These are phyloP conservation scores for Aradus depressus DNA, from an alignment of 2,888 invertebrate genomes.

Conservation along the genomic window DNA sequence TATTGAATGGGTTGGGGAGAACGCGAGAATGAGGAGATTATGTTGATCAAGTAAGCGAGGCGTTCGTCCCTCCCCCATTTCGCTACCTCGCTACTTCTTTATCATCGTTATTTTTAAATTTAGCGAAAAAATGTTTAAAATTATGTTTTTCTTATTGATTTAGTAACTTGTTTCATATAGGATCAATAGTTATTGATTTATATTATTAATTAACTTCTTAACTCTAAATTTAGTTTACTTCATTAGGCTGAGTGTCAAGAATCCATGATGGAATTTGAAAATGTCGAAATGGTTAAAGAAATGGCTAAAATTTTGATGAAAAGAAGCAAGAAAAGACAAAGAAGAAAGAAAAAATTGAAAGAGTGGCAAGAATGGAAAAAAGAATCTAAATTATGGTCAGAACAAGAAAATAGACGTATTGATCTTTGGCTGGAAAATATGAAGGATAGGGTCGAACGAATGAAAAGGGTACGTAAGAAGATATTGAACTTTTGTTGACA, in stretches of 20 bases:
- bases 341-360: constrained; percentile 41
- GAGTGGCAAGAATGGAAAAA: constrained; percentile 40
- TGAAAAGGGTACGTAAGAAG: constrained; percentile 42
- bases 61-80: too few species aligned
- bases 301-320: constrained; percentile 40
- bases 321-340: constrained; percentile 39
- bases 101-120: too few species aligned
- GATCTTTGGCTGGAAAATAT: constrained; percentile 56
- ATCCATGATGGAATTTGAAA: constrained; percentile 27
- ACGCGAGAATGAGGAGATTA: too few species aligned
- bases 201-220: too few species aligned
- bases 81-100: too few species aligned
- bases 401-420: constrained; percentile 48
- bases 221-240: too few species aligned
- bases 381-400: constrained; percentile 37
- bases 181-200: too few species aligned
- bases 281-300: constrained; percentile 36
- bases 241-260: constrained; percentile 19
- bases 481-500: not conserved
- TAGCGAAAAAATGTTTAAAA: too few species aligned
- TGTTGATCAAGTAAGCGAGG: too few species aligned
- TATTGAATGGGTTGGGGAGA: too few species aligned
- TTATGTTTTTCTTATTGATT: too few species aligned
- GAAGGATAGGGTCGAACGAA: constrained; percentile 49
- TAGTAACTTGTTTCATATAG: too few species aligned